phyloP scores from a whole-genome alignment of 2,888 invertebrate species.

The Cosmia trapezina region DNA sequence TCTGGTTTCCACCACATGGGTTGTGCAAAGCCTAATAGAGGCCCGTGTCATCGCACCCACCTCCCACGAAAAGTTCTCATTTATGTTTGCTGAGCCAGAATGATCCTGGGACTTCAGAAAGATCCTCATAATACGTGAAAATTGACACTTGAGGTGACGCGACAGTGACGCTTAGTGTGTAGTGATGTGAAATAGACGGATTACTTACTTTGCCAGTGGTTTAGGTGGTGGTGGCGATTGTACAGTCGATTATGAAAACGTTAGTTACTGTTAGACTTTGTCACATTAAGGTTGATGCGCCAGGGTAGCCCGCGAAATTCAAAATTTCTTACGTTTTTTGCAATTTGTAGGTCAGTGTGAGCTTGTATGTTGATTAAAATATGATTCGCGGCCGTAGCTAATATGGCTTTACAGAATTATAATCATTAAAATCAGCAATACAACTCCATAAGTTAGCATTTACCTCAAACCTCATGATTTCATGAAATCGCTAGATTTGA shows the following conservation, averaged over 20 bases:
- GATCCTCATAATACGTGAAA: slow-evolving; percentile 88
- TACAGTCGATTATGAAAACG: not conserved
- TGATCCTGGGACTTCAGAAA: slow-evolving; percentile 89
- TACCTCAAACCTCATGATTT: too few relatives aligned
- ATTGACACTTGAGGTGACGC: slow-evolving; percentile 82
- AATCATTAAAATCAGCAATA: too few relatives aligned
- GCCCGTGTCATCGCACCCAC: slow-evolving; percentile 88
- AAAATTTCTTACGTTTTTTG: too few relatives aligned
- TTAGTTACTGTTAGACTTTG: slow-evolving; percentile 1
- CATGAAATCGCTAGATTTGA: too few relatives aligned
- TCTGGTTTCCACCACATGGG: slow-evolving; percentile 92
- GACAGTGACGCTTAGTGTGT: slow-evolving; percentile 65
- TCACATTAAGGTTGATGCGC: too few relatives aligned
- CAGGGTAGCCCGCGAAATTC: too few relatives aligned
- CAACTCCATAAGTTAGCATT: too few relatives aligned
- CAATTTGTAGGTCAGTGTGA: too few relatives aligned
- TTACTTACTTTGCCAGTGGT: slow-evolving; percentile 25
- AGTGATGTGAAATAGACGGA: slow-evolving; percentile 66
- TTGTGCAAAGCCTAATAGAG: slow-evolving; percentile 92
- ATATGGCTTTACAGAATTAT: too few relatives aligned
- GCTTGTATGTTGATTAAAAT: too few relatives aligned
- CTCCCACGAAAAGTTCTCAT: slow-evolving; percentile 88
- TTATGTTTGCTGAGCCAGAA: slow-evolving; percentile 89
- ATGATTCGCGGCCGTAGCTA: too few relatives aligned
- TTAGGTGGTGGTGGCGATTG: slow-evolving; percentile 11